A percentile compares a stretch with the other conserved stretches of the same genome.
phyloP scores from a whole-genome alignment of 2,113 vertebrate species.

The Antechinus flavipes region DNA sequence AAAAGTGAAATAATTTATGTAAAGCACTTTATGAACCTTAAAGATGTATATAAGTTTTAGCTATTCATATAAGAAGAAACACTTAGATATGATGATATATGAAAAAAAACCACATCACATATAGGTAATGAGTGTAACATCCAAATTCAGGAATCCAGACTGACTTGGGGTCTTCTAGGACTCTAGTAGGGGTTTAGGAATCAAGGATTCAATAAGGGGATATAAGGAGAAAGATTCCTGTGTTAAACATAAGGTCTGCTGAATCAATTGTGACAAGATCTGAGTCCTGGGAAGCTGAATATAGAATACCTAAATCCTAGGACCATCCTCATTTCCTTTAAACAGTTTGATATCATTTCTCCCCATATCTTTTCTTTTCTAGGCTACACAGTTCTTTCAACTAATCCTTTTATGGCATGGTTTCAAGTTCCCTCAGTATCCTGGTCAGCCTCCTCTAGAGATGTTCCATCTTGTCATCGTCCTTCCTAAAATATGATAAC shows the following conservation, averaged over 20 bases:
- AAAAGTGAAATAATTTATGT: not conserved
- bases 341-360: not conserved
- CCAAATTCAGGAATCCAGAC: not conserved
- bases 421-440: not conserved
- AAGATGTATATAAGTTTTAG: not conserved
- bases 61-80: not conserved
- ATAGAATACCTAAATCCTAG: not conserved
- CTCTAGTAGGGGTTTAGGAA: not conserved
- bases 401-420: not conserved
- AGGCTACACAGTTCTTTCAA: not conserved
- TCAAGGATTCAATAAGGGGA: not conserved
- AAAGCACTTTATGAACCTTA: not conserved
- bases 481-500: not conserved
- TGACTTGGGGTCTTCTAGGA: not conserved
- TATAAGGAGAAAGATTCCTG: not conserved
- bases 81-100: not conserved
- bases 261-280: not conserved
- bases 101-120: not conserved
- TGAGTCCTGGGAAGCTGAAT: not conserved
- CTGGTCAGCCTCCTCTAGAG: not conserved
- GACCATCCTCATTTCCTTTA: not conserved
- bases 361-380: not conserved
- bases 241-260: not conserved
- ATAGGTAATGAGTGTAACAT: not conserved
- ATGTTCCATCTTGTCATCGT: not conserved